Conservation (phyloP, 2,888 invertebrate genomes). For the Monoplex corrugatus region DNA sequence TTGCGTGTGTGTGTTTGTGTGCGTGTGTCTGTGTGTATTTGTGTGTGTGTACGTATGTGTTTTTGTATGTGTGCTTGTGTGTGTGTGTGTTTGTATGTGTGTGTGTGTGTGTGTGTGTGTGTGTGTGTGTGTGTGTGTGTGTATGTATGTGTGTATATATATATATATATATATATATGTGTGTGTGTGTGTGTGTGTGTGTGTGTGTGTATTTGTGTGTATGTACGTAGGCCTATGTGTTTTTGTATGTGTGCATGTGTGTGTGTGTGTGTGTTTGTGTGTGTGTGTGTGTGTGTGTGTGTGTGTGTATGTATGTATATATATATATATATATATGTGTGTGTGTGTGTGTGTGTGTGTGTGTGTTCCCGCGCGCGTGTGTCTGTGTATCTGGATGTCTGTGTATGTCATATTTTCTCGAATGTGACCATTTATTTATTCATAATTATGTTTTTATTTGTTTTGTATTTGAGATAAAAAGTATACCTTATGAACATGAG, state of each 20-base stretch:
- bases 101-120: conserved; percentile 13
- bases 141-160: background rate
- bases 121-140: conserved; percentile 13
- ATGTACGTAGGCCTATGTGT: background rate
- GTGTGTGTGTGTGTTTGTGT: background rate
- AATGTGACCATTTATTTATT: too few relatives aligned
- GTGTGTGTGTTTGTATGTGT: conserved; percentile 4
- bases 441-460: too few relatives aligned
- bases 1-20: background rate
- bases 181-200: background rate
- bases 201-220: background rate
- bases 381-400: too few relatives aligned
- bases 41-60: background rate
- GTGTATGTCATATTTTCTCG: too few relatives aligned
- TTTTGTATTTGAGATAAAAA: too few relatives aligned
- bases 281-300: background rate
- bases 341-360: background rate
- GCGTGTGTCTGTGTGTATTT: background rate
- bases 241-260: background rate
- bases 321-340: too few relatives aligned
- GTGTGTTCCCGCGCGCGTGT: too few relatives aligned
- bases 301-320: background rate
- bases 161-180: background rate
- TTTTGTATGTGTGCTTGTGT: background rate
- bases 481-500: too few relatives aligned